These are phyloP conservation scores for Hoplostethus mediterraneus DNA, from an alignment of 2,797 vertebrate species.

Conservation along the genomic window DNA sequence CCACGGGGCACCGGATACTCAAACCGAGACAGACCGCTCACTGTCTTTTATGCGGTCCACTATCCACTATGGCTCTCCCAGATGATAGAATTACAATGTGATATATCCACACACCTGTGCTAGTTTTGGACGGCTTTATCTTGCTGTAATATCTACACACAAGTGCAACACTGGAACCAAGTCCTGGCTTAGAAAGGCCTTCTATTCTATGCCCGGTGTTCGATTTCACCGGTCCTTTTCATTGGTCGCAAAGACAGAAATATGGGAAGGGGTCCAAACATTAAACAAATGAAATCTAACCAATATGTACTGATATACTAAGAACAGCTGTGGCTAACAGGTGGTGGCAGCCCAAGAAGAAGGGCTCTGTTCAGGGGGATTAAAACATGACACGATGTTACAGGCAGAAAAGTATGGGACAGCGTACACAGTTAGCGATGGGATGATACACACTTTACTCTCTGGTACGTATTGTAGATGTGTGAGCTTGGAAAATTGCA, in stretches of 20 bases:
- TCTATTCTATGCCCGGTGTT: background rate
- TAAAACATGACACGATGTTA: background rate
- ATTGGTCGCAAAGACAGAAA: slow-evolving; percentile 5
- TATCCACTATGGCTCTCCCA: background rate
- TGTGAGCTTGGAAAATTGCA: slow-evolving; percentile 7
- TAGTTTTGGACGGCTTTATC: background rate
- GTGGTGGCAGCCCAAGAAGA: slow-evolving; percentile 16
- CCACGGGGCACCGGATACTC: background rate
- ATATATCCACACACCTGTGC: background rate
- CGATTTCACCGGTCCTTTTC: background rate
- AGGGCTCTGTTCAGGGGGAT: slow-evolving; percentile 1
- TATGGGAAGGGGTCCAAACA: slow-evolving; percentile 2
- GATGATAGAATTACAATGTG: no score
- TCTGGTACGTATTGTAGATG: background rate
- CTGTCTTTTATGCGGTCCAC: background rate
- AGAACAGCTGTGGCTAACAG: slow-evolving; percentile 17
- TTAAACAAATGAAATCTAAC: slow-evolving; percentile 27
- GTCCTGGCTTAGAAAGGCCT: background rate
- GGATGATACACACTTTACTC: background rate
- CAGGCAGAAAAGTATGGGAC: slow-evolving; percentile 12
- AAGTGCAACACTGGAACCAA: background rate
- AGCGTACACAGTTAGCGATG: background rate
- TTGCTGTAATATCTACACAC: background rate
- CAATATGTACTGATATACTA: slow-evolving; percentile 24
- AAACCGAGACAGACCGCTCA: background rate